Base-by-base conservation (phyloP, 2,888 invertebrate genomes). In the Neoaliturus tenellus region DNA sequence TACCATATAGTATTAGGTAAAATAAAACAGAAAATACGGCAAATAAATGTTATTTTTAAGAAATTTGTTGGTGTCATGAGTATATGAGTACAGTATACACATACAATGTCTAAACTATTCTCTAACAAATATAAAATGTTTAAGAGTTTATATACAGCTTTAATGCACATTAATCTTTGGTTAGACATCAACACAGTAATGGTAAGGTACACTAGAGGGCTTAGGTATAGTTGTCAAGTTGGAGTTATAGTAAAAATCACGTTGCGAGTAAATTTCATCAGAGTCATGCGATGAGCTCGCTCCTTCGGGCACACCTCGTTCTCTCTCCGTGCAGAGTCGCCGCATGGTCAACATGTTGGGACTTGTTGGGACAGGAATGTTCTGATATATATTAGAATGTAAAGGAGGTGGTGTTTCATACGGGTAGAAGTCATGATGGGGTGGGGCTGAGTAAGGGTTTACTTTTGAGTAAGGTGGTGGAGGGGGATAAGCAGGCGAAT, bases 181-280 rank as follows among this genome's bases (percentile, higher is more conserved):
- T 75, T 75, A 75, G 44, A 75, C 73, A 75, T 75, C 73, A 75
- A 75, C 73, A 75, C 73, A 75, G 73, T 75, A 75, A 44, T 75
- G 73, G 44, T 75, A 39, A 25, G 73, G 73, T 44, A 75, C 41
- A 75, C 41, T 75, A 75, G 73, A 44, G 17, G 41, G 44, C 44
- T 44, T 75, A 39, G 44, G 73, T 44, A 75, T 44, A 35, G 33
- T 71, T 28, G 73, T 35, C 69, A 67, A 31, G 67, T 67, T 67
- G 23, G 71, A 35, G 4, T 55, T 55, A 44, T 44, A 44, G 20
- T 75, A 44, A 41, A 44, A 28, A 25, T 75, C 73, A 3, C 20
- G 12, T 71, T 31, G 67, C 1, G 71, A 23, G 71, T 39, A 71
- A 6, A 44, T 23, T 44, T 75, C 73, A 39, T 75, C 39, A 0